These are phyloP conservation scores for Branchinecta sandiegonensis DNA, from an alignment of 2,888 invertebrate species.

Conservation along the genomic window DNA sequence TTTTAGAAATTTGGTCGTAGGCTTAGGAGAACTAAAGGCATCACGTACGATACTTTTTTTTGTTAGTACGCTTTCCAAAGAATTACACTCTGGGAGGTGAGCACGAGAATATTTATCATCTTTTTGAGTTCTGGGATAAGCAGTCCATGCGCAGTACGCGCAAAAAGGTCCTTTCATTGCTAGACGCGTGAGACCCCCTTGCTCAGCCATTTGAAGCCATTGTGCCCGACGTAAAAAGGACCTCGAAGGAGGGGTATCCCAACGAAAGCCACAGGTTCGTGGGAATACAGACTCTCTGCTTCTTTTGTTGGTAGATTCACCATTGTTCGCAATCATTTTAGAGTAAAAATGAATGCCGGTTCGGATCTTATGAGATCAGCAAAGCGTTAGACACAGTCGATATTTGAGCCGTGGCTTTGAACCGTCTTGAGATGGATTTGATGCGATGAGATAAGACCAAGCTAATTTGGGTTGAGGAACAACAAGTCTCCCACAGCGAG, in stretches of 20 bases:
- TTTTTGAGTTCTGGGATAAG: too few relatives aligned
- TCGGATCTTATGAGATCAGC: slow-evolving; percentile 9
- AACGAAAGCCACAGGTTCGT: background rate
- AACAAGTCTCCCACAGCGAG: too few relatives aligned
- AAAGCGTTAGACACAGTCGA: slow-evolving; percentile 9
- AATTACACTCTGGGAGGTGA: too few relatives aligned
- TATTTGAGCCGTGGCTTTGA: background rate
- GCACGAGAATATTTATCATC: too few relatives aligned
- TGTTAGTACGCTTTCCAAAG: too few relatives aligned
- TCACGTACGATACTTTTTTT: too few relatives aligned
- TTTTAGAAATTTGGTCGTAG: too few relatives aligned
- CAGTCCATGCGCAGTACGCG: too few relatives aligned
- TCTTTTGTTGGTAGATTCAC: slow-evolving; percentile 12
- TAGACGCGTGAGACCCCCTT: slow-evolving; percentile 9
- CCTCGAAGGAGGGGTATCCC: background rate
- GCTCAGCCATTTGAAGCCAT: background rate
- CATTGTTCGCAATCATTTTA: slow-evolving; percentile 15
- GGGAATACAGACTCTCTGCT: background rate
- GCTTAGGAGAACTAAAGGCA: too few relatives aligned
- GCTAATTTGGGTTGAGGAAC: background rate
- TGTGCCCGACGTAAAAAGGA: background rate
- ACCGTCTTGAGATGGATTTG: background rate
- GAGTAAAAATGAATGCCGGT: slow-evolving; percentile 8
- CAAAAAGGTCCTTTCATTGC: background rate
- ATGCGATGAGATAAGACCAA: background rate